A percentile compares a stretch with the other conserved stretches of the same genome.
Conservation (phyloP, 2,888 invertebrate species). For the Drosophila merina region DNA sequence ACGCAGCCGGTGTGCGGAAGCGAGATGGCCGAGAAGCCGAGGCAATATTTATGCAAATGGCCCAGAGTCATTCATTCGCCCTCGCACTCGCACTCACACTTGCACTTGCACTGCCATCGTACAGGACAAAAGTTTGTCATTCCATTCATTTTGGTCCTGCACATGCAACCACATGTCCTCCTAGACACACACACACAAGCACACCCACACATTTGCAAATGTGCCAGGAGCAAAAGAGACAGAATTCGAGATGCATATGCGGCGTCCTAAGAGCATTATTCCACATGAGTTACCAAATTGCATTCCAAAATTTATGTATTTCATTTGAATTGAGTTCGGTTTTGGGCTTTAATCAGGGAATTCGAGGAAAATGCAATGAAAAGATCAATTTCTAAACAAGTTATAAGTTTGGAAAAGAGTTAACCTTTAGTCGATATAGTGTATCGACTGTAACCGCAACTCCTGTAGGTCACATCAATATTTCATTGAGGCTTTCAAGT, state of each 20-base stretch:
- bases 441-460: conserved; percentile 1
- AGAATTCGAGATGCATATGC: conserved; percentile 34
- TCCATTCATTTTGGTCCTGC: conserved; percentile 60
- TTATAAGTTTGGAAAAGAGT: neutral
- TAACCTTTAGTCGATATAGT: neutral
- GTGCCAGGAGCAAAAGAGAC: neutral
- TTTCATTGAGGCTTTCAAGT: conserved; percentile 29
- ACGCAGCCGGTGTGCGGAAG: conserved; percentile 31
- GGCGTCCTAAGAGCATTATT: conserved; percentile 47
- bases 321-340: conserved; percentile 50
- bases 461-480: conserved; percentile 23
- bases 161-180: conserved; percentile 48
- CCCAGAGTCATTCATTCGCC: conserved; percentile 47
- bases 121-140: conserved; percentile 52
- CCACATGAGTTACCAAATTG: conserved; percentile 65
- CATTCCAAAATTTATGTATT: conserved; percentile 67
- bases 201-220: neutral
- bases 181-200: conserved; percentile 24
- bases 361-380: neutral
- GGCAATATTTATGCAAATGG: conserved; percentile 75
- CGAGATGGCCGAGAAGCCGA: conserved; percentile 39
- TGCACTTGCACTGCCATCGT: conserved; percentile 4
- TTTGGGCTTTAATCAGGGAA: conserved; percentile 38
- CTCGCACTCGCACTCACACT: conserved; percentile 9
- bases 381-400: neutral